A percentile compares a stretch with the other conserved stretches of the same genome.
phyloP scores from a whole-genome alignment of 92 coral and sea anemone genomes.

The Epizoanthus illoricatus region DNA sequence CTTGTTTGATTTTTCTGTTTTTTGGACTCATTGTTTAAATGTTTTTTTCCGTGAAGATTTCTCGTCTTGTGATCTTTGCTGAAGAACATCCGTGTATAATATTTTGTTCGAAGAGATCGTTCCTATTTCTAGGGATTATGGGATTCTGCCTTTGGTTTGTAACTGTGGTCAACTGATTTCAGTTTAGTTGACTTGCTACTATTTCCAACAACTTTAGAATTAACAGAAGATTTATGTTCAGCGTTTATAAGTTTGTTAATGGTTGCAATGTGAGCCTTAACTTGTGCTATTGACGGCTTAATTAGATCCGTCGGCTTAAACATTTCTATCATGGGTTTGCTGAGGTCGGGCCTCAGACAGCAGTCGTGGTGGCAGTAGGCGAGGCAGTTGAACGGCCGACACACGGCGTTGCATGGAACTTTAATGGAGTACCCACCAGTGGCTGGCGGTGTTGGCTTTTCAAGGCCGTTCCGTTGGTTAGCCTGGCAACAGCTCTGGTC shows the following conservation, averaged over 20 bases:
- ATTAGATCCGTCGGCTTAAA: background rate
- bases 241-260: background rate
- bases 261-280: slow-evolving; percentile 5
- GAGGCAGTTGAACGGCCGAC: slow-evolving; percentile 82
- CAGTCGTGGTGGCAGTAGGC: slow-evolving; percentile 88
- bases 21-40: too few relatives aligned
- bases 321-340: background rate
- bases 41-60: too few relatives aligned
- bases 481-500: slow-evolving; percentile 66
- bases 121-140: background rate
- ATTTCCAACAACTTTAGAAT: background rate
- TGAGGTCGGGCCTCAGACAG: slow-evolving; percentile 52
- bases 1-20: too few relatives aligned
- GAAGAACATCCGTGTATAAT: background rate
- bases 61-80: too few relatives aligned
- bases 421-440: slow-evolving; percentile 45
- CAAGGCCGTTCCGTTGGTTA: background rate
- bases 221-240: background rate
- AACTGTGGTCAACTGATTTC: background rate
- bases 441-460: background rate
- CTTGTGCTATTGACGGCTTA: background rate
- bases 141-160: background rate
- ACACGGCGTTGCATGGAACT: slow-evolving; percentile 66
- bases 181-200: background rate
- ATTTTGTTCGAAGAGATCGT: background rate